Base-by-base conservation (phyloP, 2,797 vertebrate species). In the Menidia menidia region DNA sequence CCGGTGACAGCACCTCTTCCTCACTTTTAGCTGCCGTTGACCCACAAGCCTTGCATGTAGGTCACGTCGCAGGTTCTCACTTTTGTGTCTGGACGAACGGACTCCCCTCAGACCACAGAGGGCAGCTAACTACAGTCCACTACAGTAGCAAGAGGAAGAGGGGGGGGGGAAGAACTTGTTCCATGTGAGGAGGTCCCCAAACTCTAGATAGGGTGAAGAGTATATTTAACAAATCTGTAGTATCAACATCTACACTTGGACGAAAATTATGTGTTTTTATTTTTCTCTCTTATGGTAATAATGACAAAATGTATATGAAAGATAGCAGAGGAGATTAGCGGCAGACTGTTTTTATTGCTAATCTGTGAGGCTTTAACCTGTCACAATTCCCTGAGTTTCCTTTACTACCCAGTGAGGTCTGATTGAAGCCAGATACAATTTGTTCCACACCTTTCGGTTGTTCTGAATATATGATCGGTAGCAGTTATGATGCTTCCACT, bases 1-100 rank as follows among this genome's bases (percentile, higher is more conserved):
- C 60, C 52, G 55, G 3, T 75, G 44, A 71, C 73, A 51, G 43
- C 0, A 51, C 16, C 62, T 63, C 54, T 18, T 67, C 68, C 50
- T 55, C 53, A 33, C 51, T 54, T 3, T 53, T 35, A 2, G 35
- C 35, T 39, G 35, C 35, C 19, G n/a, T 42, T 61, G 39, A 70
- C 51, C 61, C 47, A 10, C 41, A 15, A 45, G 57, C 68, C 25
- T 2, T 53, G 56, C 71, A 63, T 13, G 10, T n/a, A 18, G 56
- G 67, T 57, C 66, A 48, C 12, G 4, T 62, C 59, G 19, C 19
- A 65, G 74, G 13, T 9, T 59, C 42, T 25, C 4, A 13, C 25
- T 68, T 43, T 25, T 25, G 25, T 33, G 0, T 45, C 16, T 43
- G 45, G 45, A 51, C 1, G 35, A n/a, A 45, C 1, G 63, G 68